Base-by-base conservation (phyloP, 2,888 invertebrate genomes). In the Himalopsyche japonica region DNA sequence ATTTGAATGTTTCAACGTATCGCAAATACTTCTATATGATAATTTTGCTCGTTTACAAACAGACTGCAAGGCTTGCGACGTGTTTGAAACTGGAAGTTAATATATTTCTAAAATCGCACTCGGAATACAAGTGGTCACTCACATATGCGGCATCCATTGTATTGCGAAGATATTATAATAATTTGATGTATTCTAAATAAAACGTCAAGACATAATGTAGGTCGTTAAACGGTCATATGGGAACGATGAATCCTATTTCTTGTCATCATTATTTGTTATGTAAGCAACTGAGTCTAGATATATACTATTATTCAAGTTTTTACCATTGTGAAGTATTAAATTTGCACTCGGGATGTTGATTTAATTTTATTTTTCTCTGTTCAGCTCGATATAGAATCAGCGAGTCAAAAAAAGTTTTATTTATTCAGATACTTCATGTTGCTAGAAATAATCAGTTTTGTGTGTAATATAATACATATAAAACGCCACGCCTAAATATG, bases 11-110 rank as follows among this genome's bases (percentile, higher is more conserved):
- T 70, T 70, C 15, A 30, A 30, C 20, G 15, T 30, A 27, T 70
- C 10, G 27, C 15, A 70, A 70, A 24, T 27, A 70, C 70, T 70
- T 70, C 24, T 20, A 37, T 77, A 77, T 77, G 77, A 77, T 77
- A 77, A 77, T 77, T 77, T 24, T 43, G 77, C 34, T 77, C 77
- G 77, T 77, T 77, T 77, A 77, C 43, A 77, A 37, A 34, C 77
- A 77, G n/a, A 77, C 77, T 34, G 37, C 77, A 20, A 77, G 77
- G 24, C 20, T 37, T 37, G 43, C 37, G 77, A 77, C 32, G 77
- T 34, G 77, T 32, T 43, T 77, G 34, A 20, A 34, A 77, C 77
- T 77, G 77, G 77, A 77, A 18, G 77, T 77, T 77, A 77, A 77
- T 70, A 37, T 34, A 77, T 77, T 37, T 77, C 77, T 77, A 77